Evolutionary conservation across 2,888 invertebrate genomes (phyloP), one percentile per base, ranked within the genome.

Genomic region (Eilema griseolum): DNA sequence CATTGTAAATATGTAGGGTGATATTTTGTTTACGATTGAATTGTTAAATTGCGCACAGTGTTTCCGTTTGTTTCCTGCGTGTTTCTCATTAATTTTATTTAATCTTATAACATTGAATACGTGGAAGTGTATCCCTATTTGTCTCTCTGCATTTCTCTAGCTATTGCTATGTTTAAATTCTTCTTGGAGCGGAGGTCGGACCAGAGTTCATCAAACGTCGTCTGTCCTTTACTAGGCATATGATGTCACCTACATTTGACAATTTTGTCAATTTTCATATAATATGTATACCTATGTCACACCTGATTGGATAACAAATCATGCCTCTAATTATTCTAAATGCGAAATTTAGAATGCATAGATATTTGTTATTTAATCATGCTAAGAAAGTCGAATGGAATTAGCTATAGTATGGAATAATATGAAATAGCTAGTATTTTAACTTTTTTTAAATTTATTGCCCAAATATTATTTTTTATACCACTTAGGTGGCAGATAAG

Each of bases 1-100:
- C 77, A 77, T 79, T 87, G 81, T 88, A 86, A 79, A 85, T 86
- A 82, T 72, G 68, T 64, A 64, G 33, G 23, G 46, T 57, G 26
- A 61, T 68, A 46, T 70, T 66, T 26, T 52, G 60, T 61, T 61
- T 24, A 23, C 28, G 24, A 16, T 67, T 75, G 71, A 79, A 83
- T 75, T 79, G 72, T 74, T 77, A 69, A 81, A 83, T 79, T 79
- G 67, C 75, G 73, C 81, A 75, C 75, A 75, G 73, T 70, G 66
- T 72, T 81, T 81, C 74, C 79, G 79, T 83, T 77, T 60, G 60
- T 62, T 68, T 56, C 12, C 71, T 70, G 62, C 73, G 73, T 76
- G 66, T 75, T 71, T 61, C 20, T 59, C 46, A 37, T 62, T 76
- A 56, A 67, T 71, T 33, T 7, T 37, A 66, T 52, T 61, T 57